Evolutionary conservation across 2,888 invertebrate species (phyloP), one percentile per base, ranked within the genome.

Genomic region (Metalampra italica): DNA sequence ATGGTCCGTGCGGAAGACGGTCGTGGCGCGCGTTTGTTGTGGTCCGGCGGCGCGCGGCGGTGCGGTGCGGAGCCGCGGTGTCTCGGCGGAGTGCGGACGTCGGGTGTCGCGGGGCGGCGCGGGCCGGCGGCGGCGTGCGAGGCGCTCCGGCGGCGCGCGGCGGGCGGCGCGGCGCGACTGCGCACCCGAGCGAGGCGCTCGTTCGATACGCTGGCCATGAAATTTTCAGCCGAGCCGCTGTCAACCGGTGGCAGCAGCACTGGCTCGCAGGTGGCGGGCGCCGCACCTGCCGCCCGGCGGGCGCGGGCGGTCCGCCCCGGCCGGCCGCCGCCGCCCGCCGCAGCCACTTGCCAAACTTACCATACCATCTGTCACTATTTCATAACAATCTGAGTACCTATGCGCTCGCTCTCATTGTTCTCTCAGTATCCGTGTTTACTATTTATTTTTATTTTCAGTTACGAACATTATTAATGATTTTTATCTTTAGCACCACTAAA

Each of bases 161-260:
- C 74, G 75, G 72, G 59, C 62, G 71, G 66, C 69, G 68, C 68
- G 68, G 47, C 73, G 85, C 85, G 85, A 69, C 83, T 83, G 85
- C 86, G 87, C 87, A 75, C 62, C 73, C 56, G 7, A 8, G 7
- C 69, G 66, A 64, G 75, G 68, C 57, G 72, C 64, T 63, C 82
- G 85, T 82, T 85, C 88, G 79, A 89, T 89, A 89, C 80, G 63
- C 70, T 84, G 88, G 82, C 88, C 89, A 88, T 89, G 88, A 89
- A 89, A 88, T 71, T 83, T 88, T 88, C 83, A 88, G 75, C 66
- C 61, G 62, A 88, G 76, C 66, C 61, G 62, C 85, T 88, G 88
- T 87, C 88, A 88, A 84, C 82, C 80, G 78, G 83, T 84, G 85
- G 81, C 77, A 79, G n/a, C n/a, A n/a, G 22, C 22, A 22, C 22